Evolutionary conservation across 2,113 vertebrate genomes (phyloP).

Genomic region (Nothoprocta perdicaria): DNA sequence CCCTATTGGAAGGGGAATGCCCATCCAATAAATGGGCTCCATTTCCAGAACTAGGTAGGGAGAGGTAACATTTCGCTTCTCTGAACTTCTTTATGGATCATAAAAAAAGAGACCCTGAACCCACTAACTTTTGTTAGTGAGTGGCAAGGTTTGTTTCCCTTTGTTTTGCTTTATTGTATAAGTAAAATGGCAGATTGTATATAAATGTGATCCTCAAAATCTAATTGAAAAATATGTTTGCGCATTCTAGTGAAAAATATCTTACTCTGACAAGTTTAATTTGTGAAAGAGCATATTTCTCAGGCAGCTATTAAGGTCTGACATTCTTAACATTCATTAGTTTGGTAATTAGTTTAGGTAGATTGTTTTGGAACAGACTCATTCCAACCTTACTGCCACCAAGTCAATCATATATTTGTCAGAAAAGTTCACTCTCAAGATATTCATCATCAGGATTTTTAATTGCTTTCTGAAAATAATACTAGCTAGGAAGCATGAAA

Average conservation of each 20-base stretch:
- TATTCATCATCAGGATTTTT: slow-evolving; percentile 29
- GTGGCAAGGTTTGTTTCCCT: background rate
- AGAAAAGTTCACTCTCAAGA: background rate
- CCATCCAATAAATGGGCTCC: background rate
- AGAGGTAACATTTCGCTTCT: background rate
- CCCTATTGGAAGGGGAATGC: background rate
- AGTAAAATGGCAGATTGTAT: background rate
- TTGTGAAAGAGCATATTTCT: slow-evolving; percentile 45
- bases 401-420: background rate
- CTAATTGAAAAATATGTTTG: background rate
- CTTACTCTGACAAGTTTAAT: slow-evolving; percentile 7
- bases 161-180: background rate
- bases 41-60: background rate
- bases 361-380: slow-evolving; percentile 38
- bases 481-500: slow-evolving; percentile 24
- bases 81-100: background rate
- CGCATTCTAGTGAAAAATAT: background rate
- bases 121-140: background rate
- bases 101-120: background rate
- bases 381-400: background rate
- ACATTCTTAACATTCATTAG: slow-evolving; percentile 52
- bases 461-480: slow-evolving; percentile 31
- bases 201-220: background rate
- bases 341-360: slow-evolving; percentile 63
- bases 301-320: slow-evolving; percentile 52